phyloP scores from a whole-genome alignment of 2,888 invertebrate genomes.

The Pecten maximus region DNA sequence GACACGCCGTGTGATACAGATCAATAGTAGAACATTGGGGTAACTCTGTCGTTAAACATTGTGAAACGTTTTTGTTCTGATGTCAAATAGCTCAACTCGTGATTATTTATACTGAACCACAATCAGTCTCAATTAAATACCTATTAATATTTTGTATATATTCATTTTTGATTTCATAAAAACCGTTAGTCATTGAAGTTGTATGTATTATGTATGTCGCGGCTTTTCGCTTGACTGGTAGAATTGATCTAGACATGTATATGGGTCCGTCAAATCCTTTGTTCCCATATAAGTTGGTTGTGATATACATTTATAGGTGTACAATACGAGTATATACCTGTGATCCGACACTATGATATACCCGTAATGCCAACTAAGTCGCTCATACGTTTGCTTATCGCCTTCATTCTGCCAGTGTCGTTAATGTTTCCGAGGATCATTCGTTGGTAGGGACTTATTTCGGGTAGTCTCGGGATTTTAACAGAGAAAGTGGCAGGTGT shows the following conservation, averaged over 20 bases:
- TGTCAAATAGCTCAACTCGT: too few species aligned
- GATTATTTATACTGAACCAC: too few species aligned
- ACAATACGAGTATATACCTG: background rate
- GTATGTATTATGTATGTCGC: background rate
- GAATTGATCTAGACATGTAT: background rate
- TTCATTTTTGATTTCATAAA: background rate
- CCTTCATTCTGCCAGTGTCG: background rate
- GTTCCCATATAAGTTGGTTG: background rate
- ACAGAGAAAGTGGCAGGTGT: constrained; percentile 4
- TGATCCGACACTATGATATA: background rate
- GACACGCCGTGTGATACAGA: too few species aligned
- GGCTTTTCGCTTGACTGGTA: background rate
- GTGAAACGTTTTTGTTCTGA: too few species aligned
- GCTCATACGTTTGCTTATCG: background rate
- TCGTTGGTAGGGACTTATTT: constrained; percentile 18
- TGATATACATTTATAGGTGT: constrained; percentile 29
- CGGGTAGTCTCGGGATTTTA: constrained; percentile 2
- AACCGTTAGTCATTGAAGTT: background rate
- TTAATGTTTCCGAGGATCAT: background rate
- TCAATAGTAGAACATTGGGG: too few species aligned
- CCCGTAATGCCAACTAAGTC: background rate
- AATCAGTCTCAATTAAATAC: too few species aligned
- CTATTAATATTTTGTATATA: too few species aligned
- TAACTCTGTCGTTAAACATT: too few species aligned
- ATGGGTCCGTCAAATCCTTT: background rate